These are phyloP conservation scores for Stegana nigrithorax DNA, from an alignment of 2,888 invertebrate genomes.

Conservation along the genomic window DNA sequence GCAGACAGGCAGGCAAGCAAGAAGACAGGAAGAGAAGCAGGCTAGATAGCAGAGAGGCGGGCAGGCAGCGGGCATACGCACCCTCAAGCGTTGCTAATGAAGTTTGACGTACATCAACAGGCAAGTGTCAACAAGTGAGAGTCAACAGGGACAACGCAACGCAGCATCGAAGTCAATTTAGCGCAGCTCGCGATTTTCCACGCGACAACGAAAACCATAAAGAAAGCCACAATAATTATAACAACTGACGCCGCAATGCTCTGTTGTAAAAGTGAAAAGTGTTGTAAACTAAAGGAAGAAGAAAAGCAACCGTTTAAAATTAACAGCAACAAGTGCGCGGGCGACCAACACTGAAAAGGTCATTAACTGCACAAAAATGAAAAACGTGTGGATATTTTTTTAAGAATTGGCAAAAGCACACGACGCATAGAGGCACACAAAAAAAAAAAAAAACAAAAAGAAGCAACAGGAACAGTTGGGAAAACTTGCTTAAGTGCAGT, in stretches of 20 bases:
- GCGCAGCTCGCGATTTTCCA: no score
- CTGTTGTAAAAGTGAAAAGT: slow-evolving; percentile 3
- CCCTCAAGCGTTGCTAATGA: slow-evolving; percentile 40
- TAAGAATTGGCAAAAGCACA: no score
- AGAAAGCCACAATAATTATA: slow-evolving; percentile 25
- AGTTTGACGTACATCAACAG: slow-evolving; percentile 50
- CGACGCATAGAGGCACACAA: no score
- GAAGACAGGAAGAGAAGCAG: no score
- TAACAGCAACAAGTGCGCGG: slow-evolving; percentile 25
- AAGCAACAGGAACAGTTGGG: no score
- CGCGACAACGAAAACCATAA: background rate
- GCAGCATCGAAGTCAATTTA: no score
- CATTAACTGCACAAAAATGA: slow-evolving; percentile 63
- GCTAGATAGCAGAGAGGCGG: background rate
- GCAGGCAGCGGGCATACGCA: background rate
- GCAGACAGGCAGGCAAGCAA: no score
- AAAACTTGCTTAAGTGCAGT: no score
- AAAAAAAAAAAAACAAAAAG: background rate
- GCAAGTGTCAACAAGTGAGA: slow-evolving; percentile 52
- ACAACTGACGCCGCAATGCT: slow-evolving; percentile 22
- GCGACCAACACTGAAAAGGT: slow-evolving; percentile 39
- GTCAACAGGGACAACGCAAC: slow-evolving; percentile 26
- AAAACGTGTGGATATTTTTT: slow-evolving; percentile 62
- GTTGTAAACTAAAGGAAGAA: background rate
- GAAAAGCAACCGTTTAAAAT: slow-evolving; percentile 25